Conservation (phyloP, 2,888 invertebrate genomes). For the Acanthosoma haemorrhoidale region DNA sequence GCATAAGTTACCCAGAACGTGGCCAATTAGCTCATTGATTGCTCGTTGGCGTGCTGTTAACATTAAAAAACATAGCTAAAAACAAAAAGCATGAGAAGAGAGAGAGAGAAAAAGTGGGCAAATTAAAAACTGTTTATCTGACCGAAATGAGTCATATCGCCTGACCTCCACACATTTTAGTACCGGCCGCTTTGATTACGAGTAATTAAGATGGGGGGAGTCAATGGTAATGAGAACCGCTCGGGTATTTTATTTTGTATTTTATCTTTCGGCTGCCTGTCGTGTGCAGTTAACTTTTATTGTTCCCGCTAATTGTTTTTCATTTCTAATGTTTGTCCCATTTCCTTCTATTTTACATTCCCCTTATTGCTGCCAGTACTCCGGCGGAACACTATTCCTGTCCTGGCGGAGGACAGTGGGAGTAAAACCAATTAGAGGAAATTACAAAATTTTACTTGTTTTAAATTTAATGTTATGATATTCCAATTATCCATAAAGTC, state of each 20-base stretch:
- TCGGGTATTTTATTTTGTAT: slow-evolving; percentile 11
- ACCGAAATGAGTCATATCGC: background rate
- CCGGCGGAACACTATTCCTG: no score
- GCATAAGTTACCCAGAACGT: background rate
- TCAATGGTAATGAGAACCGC: background rate
- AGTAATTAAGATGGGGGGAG: background rate
- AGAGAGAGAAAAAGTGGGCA: background rate
- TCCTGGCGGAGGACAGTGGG: no score
- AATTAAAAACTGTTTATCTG: slow-evolving; percentile 13
- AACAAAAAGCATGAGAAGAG: slow-evolving; percentile 1
- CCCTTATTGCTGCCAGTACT: no score
- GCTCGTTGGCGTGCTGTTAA: slow-evolving; percentile 4
- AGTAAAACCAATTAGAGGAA: no score
- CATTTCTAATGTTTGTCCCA: no score
- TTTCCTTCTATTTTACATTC: no score
- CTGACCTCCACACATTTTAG: background rate
- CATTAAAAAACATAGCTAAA: background rate
- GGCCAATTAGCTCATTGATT: slow-evolving; percentile 1
- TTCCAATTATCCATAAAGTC: no score
- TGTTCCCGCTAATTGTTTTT: slow-evolving; percentile 2
- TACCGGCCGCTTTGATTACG: background rate
- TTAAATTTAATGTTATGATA: no score
- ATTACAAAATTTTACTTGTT: no score
- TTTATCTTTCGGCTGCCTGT: background rate
- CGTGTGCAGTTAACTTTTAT: slow-evolving; percentile 12